These are phyloP conservation scores for Schizopygopsis malacanthus DNA, from an alignment of 2,797 vertebrate species.

Conservation along the genomic window DNA sequence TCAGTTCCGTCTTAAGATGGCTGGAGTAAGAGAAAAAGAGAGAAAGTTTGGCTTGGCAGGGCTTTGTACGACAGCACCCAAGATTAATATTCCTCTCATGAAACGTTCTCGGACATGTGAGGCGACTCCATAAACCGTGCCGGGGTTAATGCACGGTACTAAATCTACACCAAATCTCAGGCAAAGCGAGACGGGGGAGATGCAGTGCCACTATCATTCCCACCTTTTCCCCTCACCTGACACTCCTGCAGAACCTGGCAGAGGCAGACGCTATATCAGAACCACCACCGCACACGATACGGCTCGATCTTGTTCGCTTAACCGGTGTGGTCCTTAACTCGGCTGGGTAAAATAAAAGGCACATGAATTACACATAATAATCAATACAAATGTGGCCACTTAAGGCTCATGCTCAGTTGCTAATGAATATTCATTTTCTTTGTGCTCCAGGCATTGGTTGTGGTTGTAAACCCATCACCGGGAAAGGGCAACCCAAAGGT, in stretches of 20 bases:
- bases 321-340: constrained; percentile 74
- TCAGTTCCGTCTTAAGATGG: constrained; percentile 74
- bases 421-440: constrained; percentile 81
- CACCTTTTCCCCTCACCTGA: constrained; percentile 27
- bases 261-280: constrained; percentile 14
- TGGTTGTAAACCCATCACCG: constrained; percentile 76
- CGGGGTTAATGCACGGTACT: constrained; percentile 76
- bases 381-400: constrained; percentile 71
- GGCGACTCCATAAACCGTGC: constrained; percentile 80
- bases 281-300: neutral
- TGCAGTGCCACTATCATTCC: neutral
- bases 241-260: neutral
- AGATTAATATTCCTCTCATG: constrained; percentile 80
- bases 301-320: constrained; percentile 17
- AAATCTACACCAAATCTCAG: constrained; percentile 63
- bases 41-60: constrained; percentile 50
- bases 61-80: constrained; percentile 72
- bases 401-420: constrained; percentile 54
- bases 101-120: constrained; percentile 69
- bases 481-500: constrained; percentile 77
- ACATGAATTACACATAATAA: constrained; percentile 79
- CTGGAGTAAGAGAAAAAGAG: constrained; percentile 39
- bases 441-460: constrained; percentile 67
- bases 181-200: neutral
- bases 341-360: constrained; percentile 82